Evolutionary conservation across 2,797 vertebrate species (phyloP), one percentile per base, ranked within the genome.

Genomic region (Malacoraja senta): DNA sequence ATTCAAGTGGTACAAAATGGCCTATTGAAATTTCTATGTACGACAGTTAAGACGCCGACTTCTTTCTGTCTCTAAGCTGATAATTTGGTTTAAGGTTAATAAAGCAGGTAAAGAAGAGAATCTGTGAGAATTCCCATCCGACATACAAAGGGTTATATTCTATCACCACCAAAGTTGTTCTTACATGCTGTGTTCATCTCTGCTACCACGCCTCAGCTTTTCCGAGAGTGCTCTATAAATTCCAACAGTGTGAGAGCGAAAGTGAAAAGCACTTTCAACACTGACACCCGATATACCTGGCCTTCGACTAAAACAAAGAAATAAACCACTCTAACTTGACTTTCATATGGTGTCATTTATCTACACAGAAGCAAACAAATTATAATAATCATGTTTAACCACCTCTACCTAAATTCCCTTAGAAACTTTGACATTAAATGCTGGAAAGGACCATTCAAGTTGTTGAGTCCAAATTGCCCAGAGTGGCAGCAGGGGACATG

Each of bases 271-370:
- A 12, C 15, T 88, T 65, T 88, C 9, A 88, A 65, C 21, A 91
- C 17, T 26, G 21, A 13, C 38, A 21, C 88, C 2, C 68, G 32
- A 91, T 24, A 72, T 72, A 44, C 21, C 65, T 38, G 15, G 86
- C n/a, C 63, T 44, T 72, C 12, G 29, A 74, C 2, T 91, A 24
- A 44, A 15, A 74, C 8, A 3, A 44, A 35, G 65, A 90, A 10
- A 13, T 44, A 35, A 29, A 53, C 24, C 9, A 74, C 74, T 71
- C 71, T 19, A 32, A 6, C 7, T 65, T 65, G n/a, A 2, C 58
- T 84, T 88, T 24, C 68, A 91, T 53, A 13, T 74, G 68, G 35
- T 74, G 68, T n/a, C 72, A 74, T 71, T 91, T 74, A 91, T 91
- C 68, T 74, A 24, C 38, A 91, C 74, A 91, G 29, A 38, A 38